phyloP scores from a whole-genome alignment of 2,113 vertebrate species.

The Hucho hucho region DNA sequence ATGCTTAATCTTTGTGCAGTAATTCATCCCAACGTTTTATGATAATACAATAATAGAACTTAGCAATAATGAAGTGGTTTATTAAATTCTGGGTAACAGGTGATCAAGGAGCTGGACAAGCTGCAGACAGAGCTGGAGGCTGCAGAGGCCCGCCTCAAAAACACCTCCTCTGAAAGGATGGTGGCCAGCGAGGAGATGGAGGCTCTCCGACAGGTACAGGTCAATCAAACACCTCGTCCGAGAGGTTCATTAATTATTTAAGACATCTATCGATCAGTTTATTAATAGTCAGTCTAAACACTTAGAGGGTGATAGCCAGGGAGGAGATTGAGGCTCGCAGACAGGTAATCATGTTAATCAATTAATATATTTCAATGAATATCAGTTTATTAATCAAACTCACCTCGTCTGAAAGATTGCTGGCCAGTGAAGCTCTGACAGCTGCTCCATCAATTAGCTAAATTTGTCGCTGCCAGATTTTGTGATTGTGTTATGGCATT shows the following conservation, averaged over 20 bases:
- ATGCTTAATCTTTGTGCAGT: no score
- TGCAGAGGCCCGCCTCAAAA: conserved; percentile 92
- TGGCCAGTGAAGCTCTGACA: no score
- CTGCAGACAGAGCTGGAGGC: conserved; percentile 94
- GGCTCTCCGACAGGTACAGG: conserved; percentile 88
- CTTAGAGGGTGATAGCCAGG: not conserved
- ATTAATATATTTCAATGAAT: not conserved
- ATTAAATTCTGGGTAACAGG: conserved; percentile 78
- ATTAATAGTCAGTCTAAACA: not conserved
- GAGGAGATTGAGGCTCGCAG: not conserved
- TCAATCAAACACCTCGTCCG: not conserved
- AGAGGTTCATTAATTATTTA: not conserved
- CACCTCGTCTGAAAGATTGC: no score
- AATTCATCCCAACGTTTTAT: no score
- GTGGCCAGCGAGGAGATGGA: conserved; percentile 95
- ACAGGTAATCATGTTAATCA: not conserved
- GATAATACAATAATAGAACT: no score
- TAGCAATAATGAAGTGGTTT: no score
- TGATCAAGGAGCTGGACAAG: conserved; percentile 97
- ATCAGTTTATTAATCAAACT: no score
- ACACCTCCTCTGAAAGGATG: conserved; percentile 90
- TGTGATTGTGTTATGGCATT: not conserved
- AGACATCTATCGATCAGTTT: not conserved
- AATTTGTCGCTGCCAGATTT: no score
- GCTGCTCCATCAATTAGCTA: no score